These are phyloP conservation scores for Thymelicus acteon DNA, from an alignment of 2,888 invertebrate genomes.

Conservation along the genomic window DNA sequence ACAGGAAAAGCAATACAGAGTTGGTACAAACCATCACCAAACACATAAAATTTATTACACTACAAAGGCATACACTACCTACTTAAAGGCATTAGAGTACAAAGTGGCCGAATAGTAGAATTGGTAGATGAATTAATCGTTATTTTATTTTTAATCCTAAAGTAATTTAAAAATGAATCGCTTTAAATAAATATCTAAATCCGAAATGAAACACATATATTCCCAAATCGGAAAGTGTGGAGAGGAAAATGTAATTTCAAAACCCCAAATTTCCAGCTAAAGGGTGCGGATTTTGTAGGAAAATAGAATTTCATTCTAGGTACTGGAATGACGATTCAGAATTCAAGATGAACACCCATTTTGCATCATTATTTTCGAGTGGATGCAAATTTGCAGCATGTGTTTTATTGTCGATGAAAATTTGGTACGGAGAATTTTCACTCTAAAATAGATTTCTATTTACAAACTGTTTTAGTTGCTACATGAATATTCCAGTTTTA, in stretches of 20 bases:
- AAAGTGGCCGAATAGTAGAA: no score
- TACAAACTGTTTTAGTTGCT: background rate
- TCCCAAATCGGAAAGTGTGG: background rate
- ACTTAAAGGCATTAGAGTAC: no score
- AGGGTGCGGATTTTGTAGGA: background rate
- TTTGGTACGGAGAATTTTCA: background rate
- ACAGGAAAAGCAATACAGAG: no score
- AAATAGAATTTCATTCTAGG: slow-evolving; percentile 4
- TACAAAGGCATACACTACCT: no score
- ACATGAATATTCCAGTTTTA: background rate
- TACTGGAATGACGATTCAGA: background rate
- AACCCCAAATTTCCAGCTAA: background rate
- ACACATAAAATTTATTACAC: no score
- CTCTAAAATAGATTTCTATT: background rate
- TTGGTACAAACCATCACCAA: no score
- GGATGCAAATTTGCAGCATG: slow-evolving; percentile 5
- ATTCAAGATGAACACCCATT: slow-evolving; percentile 1
- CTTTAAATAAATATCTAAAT: no score
- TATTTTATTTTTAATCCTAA: no score
- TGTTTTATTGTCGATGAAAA: background rate
- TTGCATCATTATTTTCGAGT: slow-evolving; percentile 12
- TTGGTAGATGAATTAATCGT: no score
- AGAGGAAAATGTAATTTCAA: background rate
- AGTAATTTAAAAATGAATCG: no score
- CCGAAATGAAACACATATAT: no score